These are phyloP conservation scores for Tinea pellionella DNA, from an alignment of 2,888 invertebrate genomes.

Conservation along the genomic window DNA sequence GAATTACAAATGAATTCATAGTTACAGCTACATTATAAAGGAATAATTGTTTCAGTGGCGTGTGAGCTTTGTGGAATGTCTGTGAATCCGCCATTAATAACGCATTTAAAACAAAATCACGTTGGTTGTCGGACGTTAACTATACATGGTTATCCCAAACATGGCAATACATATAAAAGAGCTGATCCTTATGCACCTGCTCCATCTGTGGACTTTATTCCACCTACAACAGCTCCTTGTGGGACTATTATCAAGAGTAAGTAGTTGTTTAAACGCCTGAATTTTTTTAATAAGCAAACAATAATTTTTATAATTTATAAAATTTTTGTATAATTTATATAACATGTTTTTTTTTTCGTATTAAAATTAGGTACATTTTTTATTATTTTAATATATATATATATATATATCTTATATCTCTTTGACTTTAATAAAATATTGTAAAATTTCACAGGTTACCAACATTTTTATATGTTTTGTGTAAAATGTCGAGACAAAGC, in stretches of 20 bases:
- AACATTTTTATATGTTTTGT: conserved; percentile 90
- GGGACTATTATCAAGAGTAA: conserved; percentile 47
- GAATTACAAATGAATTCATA: no score
- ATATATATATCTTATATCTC: no score
- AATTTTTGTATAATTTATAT: no score
- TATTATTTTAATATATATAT: no score
- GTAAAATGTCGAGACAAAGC: conserved; percentile 88
- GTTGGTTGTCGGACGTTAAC: conserved; percentile 91
- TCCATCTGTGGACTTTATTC: conserved; percentile 22
- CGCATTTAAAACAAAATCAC: conserved; percentile 91
- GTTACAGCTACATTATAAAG: no score
- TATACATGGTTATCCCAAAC: conserved; percentile 88
- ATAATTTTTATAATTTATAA: no score
- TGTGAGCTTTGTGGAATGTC: conserved; percentile 84
- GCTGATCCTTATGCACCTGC: conserved; percentile 33
- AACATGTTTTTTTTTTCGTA: background rate
- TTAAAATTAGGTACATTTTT: no score
- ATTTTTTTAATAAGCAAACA: no score
- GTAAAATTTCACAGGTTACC: conserved; percentile 53
- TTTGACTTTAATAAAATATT: no score
- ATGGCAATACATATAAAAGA: conserved; percentile 86
- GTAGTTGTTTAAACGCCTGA: no score
- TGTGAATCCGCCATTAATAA: conserved; percentile 84
- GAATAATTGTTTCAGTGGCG: conserved; percentile 29
- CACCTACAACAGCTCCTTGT: conserved; percentile 27